phyloP scores from a whole-genome alignment of 2,888 invertebrate genomes.

The Anodontia alba region DNA sequence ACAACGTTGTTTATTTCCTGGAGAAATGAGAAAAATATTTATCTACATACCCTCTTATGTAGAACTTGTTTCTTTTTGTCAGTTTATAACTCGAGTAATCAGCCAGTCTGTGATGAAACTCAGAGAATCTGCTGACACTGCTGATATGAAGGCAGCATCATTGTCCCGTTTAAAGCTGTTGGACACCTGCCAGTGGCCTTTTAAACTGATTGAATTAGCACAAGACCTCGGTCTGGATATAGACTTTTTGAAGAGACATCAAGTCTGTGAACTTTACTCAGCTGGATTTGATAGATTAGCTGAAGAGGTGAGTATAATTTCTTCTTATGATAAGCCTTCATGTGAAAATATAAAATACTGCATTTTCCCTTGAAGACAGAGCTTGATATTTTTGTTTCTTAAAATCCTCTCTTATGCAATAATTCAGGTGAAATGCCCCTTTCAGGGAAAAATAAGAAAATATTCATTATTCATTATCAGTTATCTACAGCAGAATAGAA shows the following conservation, averaged over 20 bases:
- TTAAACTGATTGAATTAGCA: slow-evolving; percentile 89
- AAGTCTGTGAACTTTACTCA: slow-evolving; percentile 89
- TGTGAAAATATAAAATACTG: too few species aligned
- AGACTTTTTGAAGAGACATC: slow-evolving; percentile 91
- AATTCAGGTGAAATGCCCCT: too few species aligned
- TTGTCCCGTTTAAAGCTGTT: slow-evolving; percentile 33
- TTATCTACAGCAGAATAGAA: too few species aligned
- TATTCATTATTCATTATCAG: too few species aligned
- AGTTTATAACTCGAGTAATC: slow-evolving; percentile 59
- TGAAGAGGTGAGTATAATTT: slow-evolving; percentile 86
- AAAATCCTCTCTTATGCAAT: too few species aligned
- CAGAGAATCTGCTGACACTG: slow-evolving; percentile 32
- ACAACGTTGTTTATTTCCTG: too few species aligned
- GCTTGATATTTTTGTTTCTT: too few species aligned
- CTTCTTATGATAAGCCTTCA: too few species aligned
- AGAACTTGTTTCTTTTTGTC: slow-evolving; percentile 18
- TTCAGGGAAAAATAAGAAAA: too few species aligned
- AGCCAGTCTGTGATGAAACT: slow-evolving; percentile 58
- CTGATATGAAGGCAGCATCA: slow-evolving; percentile 1
- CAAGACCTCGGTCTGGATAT: slow-evolving; percentile 91
- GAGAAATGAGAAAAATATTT: too few species aligned
- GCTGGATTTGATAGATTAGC: slow-evolving; percentile 88
- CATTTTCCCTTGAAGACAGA: too few species aligned
- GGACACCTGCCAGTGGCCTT: slow-evolving; percentile 88
- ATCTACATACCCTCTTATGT: too few species aligned